Evolutionary conservation across 2,888 invertebrate species (phyloP).

Genomic region (Euzetes globulus): DNA sequence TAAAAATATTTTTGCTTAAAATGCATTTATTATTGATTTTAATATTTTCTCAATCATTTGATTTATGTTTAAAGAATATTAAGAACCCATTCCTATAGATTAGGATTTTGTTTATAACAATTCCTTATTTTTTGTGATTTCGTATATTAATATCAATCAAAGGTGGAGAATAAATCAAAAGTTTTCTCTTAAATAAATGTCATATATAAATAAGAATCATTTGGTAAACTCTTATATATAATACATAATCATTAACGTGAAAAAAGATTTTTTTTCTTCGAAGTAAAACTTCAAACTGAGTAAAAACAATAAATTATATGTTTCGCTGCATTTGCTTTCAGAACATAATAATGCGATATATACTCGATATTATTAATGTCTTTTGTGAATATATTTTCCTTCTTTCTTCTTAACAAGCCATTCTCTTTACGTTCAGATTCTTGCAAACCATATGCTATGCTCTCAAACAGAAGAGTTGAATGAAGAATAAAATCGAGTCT

Average conservation of each 20-base stretch:
- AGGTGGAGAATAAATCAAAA: neutral
- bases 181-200: neutral
- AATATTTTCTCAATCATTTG: neutral
- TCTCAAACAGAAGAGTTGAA: neutral
- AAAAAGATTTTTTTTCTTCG: neutral
- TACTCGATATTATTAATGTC: neutral
- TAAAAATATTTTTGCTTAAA: neutral
- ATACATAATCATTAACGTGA: neutral
- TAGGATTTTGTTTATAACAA: neutral
- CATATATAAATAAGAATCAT: slow-evolving; percentile 9
- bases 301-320: slow-evolving; percentile 12
- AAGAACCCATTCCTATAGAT: neutral
- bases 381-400: neutral
- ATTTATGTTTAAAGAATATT: neutral
- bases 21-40: neutral
- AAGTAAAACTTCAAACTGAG: neutral
- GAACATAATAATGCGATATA: neutral
- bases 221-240: neutral
- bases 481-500: neutral
- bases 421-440: neutral
- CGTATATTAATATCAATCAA: slow-evolving; percentile 2
- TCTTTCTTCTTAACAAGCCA: neutral
- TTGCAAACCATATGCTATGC: neutral
- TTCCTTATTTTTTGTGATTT: neutral
- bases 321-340: slow-evolving; percentile 1